Base-by-base conservation (phyloP, 2,113 vertebrate genomes). In the Chamaea fasciata region DNA sequence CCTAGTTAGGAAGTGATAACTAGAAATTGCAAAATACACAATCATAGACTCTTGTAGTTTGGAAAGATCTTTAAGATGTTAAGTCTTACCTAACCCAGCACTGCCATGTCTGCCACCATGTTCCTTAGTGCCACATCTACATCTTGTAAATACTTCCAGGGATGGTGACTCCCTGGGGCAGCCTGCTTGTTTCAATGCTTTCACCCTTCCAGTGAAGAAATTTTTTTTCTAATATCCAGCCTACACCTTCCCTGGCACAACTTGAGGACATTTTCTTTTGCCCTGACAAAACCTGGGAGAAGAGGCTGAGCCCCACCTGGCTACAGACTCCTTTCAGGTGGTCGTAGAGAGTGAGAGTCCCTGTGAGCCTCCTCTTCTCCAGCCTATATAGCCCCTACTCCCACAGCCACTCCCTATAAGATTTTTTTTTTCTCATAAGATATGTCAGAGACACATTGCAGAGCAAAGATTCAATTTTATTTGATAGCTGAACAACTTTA, bases 231-330 rank as follows among this genome's bases (percentile, higher is more conserved):
- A 11, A 26, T 15, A 14, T 10, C 18, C 10, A 62, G 6, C 4
- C 5, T 31, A 49, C 71, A 35, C 15, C 15, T 71, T 47, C 23
- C 24, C 31, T 31, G 11, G 17, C 0, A 5, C 13, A 70, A 41
- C 9, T 18, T 33, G 4, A 82, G 28, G 33, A 11, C 16, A 18
- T 42, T 75, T 55, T 5, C 33, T 79, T 39, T 80, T 13, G 3
- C 33, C 3, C 15, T 70, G 22, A 18, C 1, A 0, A n/a, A n/a
- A n/a, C 6, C 21, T 22, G 33, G 4, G 22, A 79, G 13, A 89
- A 39, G 7, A 67, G 35, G 30, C 15, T 1, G 1, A 64, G 0
- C 2, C 14, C 14, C n/a, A 28, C 5, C 7, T 33, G 1, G 1
- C 22, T 41, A 17, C 28, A 56, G 1, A 2, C 52, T 70, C 20